phyloP scores from a whole-genome alignment of 2,113 vertebrate species.

The Hyaena hyaena region DNA sequence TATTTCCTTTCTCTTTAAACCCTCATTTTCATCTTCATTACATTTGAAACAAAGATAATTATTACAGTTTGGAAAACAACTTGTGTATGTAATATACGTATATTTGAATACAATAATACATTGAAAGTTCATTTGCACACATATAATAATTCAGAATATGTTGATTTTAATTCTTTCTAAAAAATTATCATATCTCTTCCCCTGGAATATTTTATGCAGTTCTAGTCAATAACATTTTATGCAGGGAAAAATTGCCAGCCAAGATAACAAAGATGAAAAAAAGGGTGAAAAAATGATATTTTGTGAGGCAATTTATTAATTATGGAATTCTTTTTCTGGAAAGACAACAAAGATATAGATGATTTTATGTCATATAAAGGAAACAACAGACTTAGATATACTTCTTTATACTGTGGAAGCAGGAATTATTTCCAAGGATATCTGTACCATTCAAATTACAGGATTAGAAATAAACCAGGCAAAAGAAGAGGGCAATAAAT shows the following conservation, averaged over 20 bases:
- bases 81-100: neutral
- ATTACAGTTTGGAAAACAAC: neutral
- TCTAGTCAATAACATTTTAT: neutral
- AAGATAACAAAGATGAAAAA: neutral
- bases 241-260: neutral
- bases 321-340: neutral
- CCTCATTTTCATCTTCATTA: constrained; percentile 23
- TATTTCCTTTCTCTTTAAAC: neutral
- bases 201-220: neutral
- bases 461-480: neutral
- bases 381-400: neutral
- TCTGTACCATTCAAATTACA: neutral
- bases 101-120: constrained; percentile 30
- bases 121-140: neutral
- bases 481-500: neutral
- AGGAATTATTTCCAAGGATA: neutral
- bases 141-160: neutral
- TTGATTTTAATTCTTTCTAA: neutral
- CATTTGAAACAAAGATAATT: constrained; percentile 29
- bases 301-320: neutral
- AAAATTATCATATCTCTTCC: neutral
- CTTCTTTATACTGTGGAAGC: neutral
- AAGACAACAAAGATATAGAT: neutral
- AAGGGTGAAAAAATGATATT: neutral
- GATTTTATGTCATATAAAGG: neutral